A percentile compares a stretch with the other conserved stretches of the same genome.
phyloP scores from a whole-genome alignment of 2,113 vertebrate genomes.

The Callocephalon fimbriatum region DNA sequence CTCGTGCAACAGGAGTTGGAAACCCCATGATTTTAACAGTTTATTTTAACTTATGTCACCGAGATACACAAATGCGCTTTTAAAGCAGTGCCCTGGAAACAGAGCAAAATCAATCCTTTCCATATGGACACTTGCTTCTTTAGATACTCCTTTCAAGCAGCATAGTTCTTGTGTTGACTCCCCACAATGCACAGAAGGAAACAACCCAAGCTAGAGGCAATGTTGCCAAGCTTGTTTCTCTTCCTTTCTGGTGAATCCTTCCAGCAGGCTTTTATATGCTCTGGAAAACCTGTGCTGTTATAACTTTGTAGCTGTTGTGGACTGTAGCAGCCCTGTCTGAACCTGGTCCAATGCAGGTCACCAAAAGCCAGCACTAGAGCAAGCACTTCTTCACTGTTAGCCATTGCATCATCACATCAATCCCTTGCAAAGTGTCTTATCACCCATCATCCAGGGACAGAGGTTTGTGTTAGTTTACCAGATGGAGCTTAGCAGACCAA shows the following conservation, averaged over 20 bases:
- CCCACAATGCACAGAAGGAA: not conserved
- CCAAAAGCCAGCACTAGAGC: not conserved
- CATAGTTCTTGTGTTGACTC: not conserved
- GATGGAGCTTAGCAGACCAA: not conserved
- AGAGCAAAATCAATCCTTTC: not conserved
- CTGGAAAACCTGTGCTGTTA: not conserved
- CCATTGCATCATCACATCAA: not conserved
- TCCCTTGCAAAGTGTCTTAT: constrained; percentile 6
- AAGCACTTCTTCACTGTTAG: not conserved
- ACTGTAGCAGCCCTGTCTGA: not conserved
- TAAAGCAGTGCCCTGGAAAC: constrained; percentile 3
- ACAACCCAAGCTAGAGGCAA: not conserved
- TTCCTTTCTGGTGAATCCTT: not conserved
- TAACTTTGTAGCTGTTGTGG: not conserved
- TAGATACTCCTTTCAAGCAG: not conserved
- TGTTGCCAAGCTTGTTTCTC: not conserved
- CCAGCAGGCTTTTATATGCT: not conserved
- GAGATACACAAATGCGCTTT: constrained; percentile 34
- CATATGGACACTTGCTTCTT: not conserved
- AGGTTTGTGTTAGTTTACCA: constrained; percentile 14
- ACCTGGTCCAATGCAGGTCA: not conserved
- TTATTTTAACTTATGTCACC: constrained; percentile 25
- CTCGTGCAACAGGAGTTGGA: not conserved
- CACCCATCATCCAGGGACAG: not conserved
- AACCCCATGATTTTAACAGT: not conserved